Percentiles rank a stretch among this genome's conserved stretches.
Evolutionary conservation across 2,113 vertebrate species (phyloP).

Genomic region (Rhea pennata): DNA sequence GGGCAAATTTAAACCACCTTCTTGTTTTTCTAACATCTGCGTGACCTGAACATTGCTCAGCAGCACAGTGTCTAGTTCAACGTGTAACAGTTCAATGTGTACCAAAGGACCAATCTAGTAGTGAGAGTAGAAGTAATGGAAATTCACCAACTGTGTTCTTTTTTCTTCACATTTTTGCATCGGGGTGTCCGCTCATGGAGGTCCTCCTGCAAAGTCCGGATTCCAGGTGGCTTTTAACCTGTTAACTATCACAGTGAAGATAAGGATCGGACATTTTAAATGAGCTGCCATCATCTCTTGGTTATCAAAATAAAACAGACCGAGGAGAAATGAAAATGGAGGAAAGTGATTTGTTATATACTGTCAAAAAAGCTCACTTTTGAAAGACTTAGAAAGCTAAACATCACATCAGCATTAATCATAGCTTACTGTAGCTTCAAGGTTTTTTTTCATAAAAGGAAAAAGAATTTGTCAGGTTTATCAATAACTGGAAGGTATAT

Average conservation of each 20-base stretch:
- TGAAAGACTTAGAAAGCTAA: not conserved
- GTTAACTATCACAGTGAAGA: not conserved
- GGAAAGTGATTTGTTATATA: not conserved
- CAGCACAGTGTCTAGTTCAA: rapidly evolving
- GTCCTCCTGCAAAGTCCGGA: not conserved
- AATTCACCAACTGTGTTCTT: rapidly evolving
- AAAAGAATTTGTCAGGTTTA: not conserved
- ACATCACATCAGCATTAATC: not conserved
- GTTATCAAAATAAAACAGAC: not conserved
- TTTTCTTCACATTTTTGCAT: not conserved
- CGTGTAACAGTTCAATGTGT: rapidly evolving
- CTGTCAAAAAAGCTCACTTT: not conserved
- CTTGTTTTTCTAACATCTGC: not conserved
- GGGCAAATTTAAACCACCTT: not conserved
- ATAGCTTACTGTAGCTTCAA: not conserved
- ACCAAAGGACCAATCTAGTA: not conserved
- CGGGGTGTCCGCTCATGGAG: not conserved
- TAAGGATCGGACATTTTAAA: not conserved
- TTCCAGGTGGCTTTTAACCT: not conserved
- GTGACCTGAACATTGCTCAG: not conserved
- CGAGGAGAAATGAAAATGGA: not conserved
- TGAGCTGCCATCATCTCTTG: not conserved
- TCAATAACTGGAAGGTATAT: not conserved
- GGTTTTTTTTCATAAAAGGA: not conserved
- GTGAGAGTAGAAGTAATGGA: not conserved